A percentile compares a stretch with the other conserved stretches of the same genome.
phyloP scores from a whole-genome alignment of 2,888 invertebrate genomes.

The Augiades crinisus region DNA sequence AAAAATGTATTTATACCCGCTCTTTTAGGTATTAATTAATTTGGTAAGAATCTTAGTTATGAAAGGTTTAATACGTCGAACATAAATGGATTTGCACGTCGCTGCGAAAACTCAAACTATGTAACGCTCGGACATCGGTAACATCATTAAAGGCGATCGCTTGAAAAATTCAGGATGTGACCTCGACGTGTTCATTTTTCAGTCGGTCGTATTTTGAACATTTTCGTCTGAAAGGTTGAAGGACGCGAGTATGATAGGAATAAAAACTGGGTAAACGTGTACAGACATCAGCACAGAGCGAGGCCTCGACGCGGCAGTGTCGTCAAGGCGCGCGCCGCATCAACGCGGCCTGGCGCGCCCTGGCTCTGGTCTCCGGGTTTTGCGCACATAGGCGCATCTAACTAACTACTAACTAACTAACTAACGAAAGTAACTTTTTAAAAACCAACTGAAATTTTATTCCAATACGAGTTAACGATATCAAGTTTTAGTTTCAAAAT shows the following conservation, averaged over 20 bases:
- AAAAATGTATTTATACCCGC: no score
- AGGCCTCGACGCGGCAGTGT: slow-evolving; percentile 13
- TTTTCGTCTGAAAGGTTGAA: neutral
- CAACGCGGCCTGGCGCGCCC: neutral
- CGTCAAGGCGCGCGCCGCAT: slow-evolving; percentile 7
- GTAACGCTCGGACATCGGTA: no score
- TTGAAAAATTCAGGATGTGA: neutral
- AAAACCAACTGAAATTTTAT: neutral
- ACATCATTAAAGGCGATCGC: no score
- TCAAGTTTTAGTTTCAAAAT: no score
- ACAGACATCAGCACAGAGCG: neutral
- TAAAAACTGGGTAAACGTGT: neutral
- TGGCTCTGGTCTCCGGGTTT: neutral
- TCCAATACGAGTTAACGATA: no score
- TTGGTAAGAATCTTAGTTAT: no score
- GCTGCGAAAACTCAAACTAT: no score
- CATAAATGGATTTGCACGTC: no score
- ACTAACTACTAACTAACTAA: neutral
- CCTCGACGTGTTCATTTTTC: neutral
- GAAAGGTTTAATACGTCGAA: no score
- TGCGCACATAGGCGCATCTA: neutral
- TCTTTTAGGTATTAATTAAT: no score
- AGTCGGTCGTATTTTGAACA: neutral
- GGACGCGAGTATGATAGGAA: neutral
- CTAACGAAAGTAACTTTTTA: neutral